Conservation (phyloP, 2,113 vertebrate species). For the Cervus canadensis region DNA sequence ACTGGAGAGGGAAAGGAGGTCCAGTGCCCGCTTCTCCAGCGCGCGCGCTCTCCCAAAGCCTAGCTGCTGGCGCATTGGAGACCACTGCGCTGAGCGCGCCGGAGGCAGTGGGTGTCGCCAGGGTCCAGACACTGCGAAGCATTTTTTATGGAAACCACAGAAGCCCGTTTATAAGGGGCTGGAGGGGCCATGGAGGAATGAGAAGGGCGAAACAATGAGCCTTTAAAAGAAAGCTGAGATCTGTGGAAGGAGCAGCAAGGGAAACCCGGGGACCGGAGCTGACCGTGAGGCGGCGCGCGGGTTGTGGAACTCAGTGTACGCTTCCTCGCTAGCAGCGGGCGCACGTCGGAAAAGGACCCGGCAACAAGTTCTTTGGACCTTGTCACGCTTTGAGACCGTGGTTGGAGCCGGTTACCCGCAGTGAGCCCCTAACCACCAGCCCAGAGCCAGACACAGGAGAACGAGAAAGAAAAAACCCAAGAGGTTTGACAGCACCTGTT, state of each 20-base stretch:
- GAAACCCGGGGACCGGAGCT: not conserved
- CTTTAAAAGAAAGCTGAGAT: slow-evolving; percentile 40
- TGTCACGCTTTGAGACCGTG: not conserved
- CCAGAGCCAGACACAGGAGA: not conserved
- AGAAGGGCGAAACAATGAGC: not conserved
- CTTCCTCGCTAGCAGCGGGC: not conserved
- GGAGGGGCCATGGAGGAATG: not conserved
- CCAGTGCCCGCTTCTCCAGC: not conserved
- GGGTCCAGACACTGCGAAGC: not conserved
- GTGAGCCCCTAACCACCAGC: not conserved
- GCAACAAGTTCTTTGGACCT: not conserved
- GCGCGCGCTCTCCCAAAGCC: not conserved
- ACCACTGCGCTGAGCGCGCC: not conserved
- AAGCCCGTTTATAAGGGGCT: slow-evolving; percentile 8
- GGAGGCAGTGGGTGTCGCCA: not conserved
- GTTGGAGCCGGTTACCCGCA: not conserved
- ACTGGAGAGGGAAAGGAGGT: not conserved
- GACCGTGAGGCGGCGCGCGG: not conserved
- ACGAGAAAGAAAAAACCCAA: not conserved
- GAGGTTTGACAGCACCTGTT: slow-evolving; percentile 48
- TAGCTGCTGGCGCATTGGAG: not conserved
- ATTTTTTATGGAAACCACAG: slow-evolving; percentile 34
- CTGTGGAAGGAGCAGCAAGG: not conserved
- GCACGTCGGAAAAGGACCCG: not conserved
- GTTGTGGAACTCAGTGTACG: not conserved